Base-by-base conservation (phyloP, 2,888 invertebrate species). In the Caenorhabditis imperialis region DNA sequence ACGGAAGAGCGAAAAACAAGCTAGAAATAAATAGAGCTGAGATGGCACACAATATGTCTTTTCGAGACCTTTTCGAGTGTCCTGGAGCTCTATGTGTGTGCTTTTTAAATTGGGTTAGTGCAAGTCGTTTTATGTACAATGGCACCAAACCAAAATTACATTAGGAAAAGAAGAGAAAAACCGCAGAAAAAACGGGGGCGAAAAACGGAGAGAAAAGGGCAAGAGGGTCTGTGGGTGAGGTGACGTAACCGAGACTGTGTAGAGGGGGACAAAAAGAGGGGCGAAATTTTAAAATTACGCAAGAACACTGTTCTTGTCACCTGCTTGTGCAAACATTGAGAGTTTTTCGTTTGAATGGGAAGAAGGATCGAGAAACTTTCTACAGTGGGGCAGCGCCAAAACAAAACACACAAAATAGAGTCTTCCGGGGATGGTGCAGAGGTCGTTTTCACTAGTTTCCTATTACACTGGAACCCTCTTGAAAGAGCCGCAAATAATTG, bases 81-180 rank as follows among this genome's bases (percentile, higher is more conserved):
- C 30, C 10, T 30, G 30, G 30, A 30, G 10, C 42, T 55, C 27
- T 23, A 22, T 48, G 40, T 60, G 45, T 69, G 69, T 60, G 69
- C 57, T 57, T 67, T 67, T 67, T 54, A 63, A 63, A 63, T 63
- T 72, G 72, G 58, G 70, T 71, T 72, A 63, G 72, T 72, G 63
- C 62, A 69, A 69, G 57, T 57, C 67, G 67, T 42, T 67, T 67
- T 51, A 67, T 53, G 60, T 60, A 60, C 69, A 63, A 72, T 58
- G 72, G 63, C 72, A 63, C 58, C 54, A 71, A 55, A 55, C 54
- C 53, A 62, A 63, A 62, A 72, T 51, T 51, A 63, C 53, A 72
- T 54, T 63, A 72, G 55, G 55, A 61, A 50, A 51, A 62, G 50
- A 63, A 63, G 42, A 54, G 53, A 50, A 40, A 38, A 12, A 45